Conservation (phyloP, 2,888 invertebrate species). For the Cecidostiba fungosa region DNA sequence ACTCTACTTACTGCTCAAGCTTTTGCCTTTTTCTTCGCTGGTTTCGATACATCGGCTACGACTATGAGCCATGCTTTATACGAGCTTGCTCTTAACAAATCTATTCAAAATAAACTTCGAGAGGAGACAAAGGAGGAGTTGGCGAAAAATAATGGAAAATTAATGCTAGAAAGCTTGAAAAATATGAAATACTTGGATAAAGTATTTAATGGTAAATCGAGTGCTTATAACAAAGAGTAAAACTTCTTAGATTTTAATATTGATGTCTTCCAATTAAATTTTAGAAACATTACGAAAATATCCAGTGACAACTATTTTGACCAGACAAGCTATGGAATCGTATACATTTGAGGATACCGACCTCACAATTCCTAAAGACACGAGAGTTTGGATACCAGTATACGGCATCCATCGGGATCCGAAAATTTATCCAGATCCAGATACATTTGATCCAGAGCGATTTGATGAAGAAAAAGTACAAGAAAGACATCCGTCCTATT, state of each 20-base stretch:
- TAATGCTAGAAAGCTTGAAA: slow-evolving; percentile 78
- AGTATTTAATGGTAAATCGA: slow-evolving; percentile 74
- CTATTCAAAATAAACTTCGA: slow-evolving; percentile 78
- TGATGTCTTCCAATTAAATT: slow-evolving; percentile 10
- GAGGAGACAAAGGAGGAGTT: slow-evolving; percentile 76
- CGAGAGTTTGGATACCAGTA: slow-evolving; percentile 68
- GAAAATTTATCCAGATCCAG: slow-evolving; percentile 70
- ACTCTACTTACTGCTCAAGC: slow-evolving; percentile 77
- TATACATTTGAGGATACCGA: slow-evolving; percentile 69
- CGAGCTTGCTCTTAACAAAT: slow-evolving; percentile 78
- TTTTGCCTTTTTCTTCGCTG: slow-evolving; percentile 80
- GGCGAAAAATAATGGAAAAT: slow-evolving; percentile 70
- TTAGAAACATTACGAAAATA: slow-evolving; percentile 61
- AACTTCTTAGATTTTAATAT: background rate
- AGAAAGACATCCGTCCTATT: slow-evolving; percentile 68
- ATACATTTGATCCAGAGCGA: slow-evolving; percentile 71
- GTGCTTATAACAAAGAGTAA: background rate
- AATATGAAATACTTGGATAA: slow-evolving; percentile 79
- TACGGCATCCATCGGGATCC: slow-evolving; percentile 71
- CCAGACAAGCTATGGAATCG: slow-evolving; percentile 58
- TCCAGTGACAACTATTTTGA: slow-evolving; percentile 53
- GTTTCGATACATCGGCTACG: slow-evolving; percentile 80
- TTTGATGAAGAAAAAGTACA: slow-evolving; percentile 66
- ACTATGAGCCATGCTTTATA: slow-evolving; percentile 79
- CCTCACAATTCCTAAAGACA: slow-evolving; percentile 67